Percentiles rank a stretch among this genome's conserved stretches.
Conservation (phyloP, 2,888 invertebrate species). For the Drosophila infuscata region DNA sequence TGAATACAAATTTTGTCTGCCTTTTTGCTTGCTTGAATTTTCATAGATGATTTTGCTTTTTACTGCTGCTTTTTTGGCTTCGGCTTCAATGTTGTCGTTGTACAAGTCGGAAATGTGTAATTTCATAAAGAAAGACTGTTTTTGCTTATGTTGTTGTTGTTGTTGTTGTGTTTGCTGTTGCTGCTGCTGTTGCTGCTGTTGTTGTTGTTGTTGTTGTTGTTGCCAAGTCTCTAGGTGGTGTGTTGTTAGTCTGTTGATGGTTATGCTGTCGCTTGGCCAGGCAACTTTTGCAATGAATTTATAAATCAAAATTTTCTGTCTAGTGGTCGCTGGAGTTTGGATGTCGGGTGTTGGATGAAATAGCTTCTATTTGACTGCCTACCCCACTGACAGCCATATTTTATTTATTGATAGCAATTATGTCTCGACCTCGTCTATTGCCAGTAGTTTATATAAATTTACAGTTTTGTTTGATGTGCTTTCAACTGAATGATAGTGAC, state of each 20-base stretch:
- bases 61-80: conserved; percentile 57
- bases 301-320: conserved; percentile 80
- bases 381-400: conserved; percentile 63
- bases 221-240: conserved; percentile 73
- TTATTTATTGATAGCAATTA: conserved; percentile 84
- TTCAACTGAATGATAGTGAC: conserved; percentile 60
- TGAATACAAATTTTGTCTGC: conserved; percentile 25
- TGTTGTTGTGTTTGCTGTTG: conserved; percentile 25
- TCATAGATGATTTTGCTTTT: conserved; percentile 40
- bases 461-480: conserved; percentile 78
- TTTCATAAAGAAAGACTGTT: conserved; percentile 77
- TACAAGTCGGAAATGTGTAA: conserved; percentile 81
- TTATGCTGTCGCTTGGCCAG: conserved; percentile 72
- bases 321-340: conserved; percentile 55
- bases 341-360: conserved; percentile 20
- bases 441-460: conserved; percentile 72
- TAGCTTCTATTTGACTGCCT: conserved; percentile 37
- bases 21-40: conserved; percentile 39
- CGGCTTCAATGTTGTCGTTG: conserved; percentile 70
- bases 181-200: not conserved
- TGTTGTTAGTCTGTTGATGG: conserved; percentile 54
- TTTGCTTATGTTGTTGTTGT: conserved; percentile 56
- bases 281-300: conserved; percentile 79
- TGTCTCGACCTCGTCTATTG: conserved; percentile 80
- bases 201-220: conserved; percentile 36